phyloP scores from a whole-genome alignment of 1,140 invertebrate genomes.

The Steinernema khuongi region DNA sequence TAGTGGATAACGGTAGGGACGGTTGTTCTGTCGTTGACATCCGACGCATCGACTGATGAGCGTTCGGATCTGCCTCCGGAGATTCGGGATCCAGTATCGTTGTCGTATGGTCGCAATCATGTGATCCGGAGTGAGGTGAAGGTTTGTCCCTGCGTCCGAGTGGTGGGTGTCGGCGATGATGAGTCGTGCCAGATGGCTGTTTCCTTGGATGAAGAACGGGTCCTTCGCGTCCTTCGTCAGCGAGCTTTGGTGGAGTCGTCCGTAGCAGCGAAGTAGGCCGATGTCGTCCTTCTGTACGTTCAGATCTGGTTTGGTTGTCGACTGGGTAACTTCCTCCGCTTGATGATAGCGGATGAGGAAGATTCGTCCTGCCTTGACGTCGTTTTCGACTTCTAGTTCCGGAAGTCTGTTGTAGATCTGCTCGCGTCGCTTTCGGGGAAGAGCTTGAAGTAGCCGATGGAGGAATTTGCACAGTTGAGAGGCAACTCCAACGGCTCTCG shows the following conservation, averaged over 20 bases:
- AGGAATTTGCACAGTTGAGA: not conserved
- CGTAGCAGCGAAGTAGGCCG: constrained; percentile 12
- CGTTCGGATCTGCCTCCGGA: not conserved
- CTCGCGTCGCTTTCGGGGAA: not conserved
- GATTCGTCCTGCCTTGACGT: not conserved
- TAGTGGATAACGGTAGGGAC: constrained; percentile 17
- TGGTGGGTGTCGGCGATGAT: constrained; percentile 19
- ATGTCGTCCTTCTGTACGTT: not conserved
- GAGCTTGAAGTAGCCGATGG: not conserved
- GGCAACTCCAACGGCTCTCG: not conserved
- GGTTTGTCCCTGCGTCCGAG: not conserved
- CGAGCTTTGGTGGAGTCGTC: constrained; percentile 6
- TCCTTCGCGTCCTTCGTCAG: not conserved
- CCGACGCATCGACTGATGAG: not conserved
- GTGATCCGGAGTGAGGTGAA: not conserved
- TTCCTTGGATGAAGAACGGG: constrained; percentile 3
- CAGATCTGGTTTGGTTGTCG: not conserved
- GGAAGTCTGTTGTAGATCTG: not conserved
- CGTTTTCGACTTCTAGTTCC: not conserved
- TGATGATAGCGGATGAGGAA: not conserved
- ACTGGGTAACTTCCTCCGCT: not conserved
- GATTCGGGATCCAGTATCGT: constrained; percentile 18
- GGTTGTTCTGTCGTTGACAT: not conserved
- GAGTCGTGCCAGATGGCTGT: not conserved
- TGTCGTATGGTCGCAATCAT: not conserved